Conservation (phyloP, 2,113 vertebrate genomes). For the Myrmecobius fasciatus region DNA sequence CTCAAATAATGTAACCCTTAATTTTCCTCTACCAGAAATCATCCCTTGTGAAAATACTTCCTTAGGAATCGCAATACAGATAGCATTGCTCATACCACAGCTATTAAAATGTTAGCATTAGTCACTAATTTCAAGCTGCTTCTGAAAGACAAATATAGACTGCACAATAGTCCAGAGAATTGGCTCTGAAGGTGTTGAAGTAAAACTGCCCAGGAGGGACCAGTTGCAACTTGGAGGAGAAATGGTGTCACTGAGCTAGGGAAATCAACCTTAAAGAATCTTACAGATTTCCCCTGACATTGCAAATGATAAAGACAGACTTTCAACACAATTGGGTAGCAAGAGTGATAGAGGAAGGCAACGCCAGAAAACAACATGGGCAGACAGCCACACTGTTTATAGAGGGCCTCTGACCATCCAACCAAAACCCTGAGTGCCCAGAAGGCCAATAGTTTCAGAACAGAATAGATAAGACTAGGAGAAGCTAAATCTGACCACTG, state of each 20-base stretch:
- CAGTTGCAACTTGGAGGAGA: not conserved
- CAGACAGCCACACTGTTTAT: not conserved
- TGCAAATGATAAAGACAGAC: not conserved
- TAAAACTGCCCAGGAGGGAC: not conserved
- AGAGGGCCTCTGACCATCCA: not conserved
- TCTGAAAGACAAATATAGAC: constrained; percentile 19
- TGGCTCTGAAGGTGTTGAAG: not conserved
- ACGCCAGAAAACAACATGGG: not conserved
- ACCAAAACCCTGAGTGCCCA: not conserved
- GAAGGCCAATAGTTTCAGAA: not conserved
- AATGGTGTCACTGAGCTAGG: constrained; percentile 1
- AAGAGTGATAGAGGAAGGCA: not conserved
- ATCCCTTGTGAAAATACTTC: not conserved
- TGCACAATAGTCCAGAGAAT: not conserved
- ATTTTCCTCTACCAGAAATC: constrained; percentile 10
- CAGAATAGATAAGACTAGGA: not conserved
- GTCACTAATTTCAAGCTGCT: constrained; percentile 22
- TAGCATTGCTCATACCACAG: not conserved
- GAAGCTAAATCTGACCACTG: not conserved
- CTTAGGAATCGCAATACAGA: not conserved
- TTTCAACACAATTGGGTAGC: not conserved
- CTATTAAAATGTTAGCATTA: constrained; percentile 32
- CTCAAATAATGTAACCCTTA: not conserved
- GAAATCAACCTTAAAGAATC: not conserved
- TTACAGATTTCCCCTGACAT: not conserved